phyloP scores from a whole-genome alignment of 1,140 invertebrate genomes.

The Drosophila virilis region DNA sequence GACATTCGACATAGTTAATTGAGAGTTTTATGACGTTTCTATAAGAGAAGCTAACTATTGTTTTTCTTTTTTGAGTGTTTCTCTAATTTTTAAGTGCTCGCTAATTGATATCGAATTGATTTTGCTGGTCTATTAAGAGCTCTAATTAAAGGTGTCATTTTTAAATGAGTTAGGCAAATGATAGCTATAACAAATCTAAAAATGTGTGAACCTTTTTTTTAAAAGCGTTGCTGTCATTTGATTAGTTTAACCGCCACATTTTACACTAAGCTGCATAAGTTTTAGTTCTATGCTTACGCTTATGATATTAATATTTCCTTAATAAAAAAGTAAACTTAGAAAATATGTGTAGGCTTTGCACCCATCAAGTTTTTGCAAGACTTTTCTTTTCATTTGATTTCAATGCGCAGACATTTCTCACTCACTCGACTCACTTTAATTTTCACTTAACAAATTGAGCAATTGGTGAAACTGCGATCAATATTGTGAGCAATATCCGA shows the following conservation, averaged over 20 bases:
- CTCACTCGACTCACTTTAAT: too few relatives aligned
- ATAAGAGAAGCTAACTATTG: constrained; percentile 18
- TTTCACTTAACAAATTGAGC: too few relatives aligned
- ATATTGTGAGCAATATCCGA: too few relatives aligned
- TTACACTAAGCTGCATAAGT: neutral
- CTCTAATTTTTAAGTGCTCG: constrained; percentile 41
- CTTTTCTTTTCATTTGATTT: too few relatives aligned
- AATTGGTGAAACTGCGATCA: too few relatives aligned
- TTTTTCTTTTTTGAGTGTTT: neutral
- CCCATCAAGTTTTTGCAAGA: too few relatives aligned
- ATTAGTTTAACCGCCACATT: neutral
- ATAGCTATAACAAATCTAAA: neutral
- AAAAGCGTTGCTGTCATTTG: too few relatives aligned
- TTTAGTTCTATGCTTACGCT: too few relatives aligned
- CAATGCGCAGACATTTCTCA: too few relatives aligned
- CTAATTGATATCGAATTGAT: constrained; percentile 66
- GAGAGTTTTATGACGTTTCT: constrained; percentile 54
- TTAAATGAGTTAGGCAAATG: constrained; percentile 2
- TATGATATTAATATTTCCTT: too few relatives aligned
- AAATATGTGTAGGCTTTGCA: too few relatives aligned
- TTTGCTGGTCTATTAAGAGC: constrained; percentile 16
- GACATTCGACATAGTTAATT: constrained; percentile 45
- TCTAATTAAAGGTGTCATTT: constrained; percentile 5
- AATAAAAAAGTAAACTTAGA: too few relatives aligned
- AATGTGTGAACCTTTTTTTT: neutral